Evolutionary conservation across 2,113 vertebrate species (phyloP), one percentile per base, ranked within the genome.

Genomic region (Saccopteryx leptura): DNA sequence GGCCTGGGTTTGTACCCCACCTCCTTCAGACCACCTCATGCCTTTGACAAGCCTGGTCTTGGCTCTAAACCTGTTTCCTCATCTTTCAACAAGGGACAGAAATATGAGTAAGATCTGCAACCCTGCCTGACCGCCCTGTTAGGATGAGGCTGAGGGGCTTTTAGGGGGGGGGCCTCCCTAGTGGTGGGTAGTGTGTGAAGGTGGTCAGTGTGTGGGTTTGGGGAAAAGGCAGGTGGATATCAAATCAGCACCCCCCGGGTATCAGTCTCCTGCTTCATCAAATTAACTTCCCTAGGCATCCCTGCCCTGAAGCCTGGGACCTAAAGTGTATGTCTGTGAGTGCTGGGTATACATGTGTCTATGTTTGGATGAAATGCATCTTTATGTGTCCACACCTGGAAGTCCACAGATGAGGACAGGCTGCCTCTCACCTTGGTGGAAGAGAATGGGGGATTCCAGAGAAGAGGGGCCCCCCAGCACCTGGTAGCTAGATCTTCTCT

Each of bases 401-500:
- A 33, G 50, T 14, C 66, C 0, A 0, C 5, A 50, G 7, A 1
- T 10, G 31, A 61, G 85, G 60, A 11, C 4, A 48, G 88, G 92
- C 91, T 24, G 24, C 39, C 14, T 8, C 7, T 74, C 68, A n/a
- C 11, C 31, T 26, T 72, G 63, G 71, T 46, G n/a, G 33, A 19
- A 66, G 56, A 61, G 31, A 39, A 39, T 2, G 1, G 5, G 39
- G 75, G 50, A 9, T 61, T 33, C 31, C 72, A 65, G 26, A 52
- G 33, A 14, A 24, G 85, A 48, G 48, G 66, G 78, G 69, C 58
- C 68, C 92, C 54, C 81, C 13, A 28, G 18, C 23, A 71, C 39
- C 18, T 17, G 33, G 23, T 9, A 93, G 80, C 81, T 89, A 84
- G 86, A 97, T 93, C 88, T 82, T 96, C 91, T 69, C 75, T 56